Evolutionary conservation across 2,113 vertebrate species (phyloP).

Genomic region (Oncorhynchus kisutch): DNA sequence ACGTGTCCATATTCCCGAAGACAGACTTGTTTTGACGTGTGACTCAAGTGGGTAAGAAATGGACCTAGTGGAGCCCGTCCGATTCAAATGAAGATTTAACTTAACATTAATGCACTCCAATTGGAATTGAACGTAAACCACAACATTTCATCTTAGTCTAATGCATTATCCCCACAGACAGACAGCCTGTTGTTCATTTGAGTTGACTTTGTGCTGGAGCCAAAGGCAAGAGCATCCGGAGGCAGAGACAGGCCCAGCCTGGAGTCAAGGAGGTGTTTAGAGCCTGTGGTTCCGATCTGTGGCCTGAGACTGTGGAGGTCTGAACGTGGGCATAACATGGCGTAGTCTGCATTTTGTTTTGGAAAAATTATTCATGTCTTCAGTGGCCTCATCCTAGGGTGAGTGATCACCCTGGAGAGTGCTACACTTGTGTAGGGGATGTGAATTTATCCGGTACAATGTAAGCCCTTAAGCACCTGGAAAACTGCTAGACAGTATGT

Average conservation of each 20-base stretch:
- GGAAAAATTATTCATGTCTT: background rate
- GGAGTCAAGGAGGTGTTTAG: constrained; percentile 16
- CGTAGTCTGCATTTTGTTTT: constrained; percentile 3
- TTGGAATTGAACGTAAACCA: constrained; percentile 18
- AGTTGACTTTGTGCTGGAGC: constrained; percentile 10
- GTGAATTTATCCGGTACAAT: background rate
- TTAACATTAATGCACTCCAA: constrained; percentile 16
- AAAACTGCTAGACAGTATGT: no score
- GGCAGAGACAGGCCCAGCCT: background rate
- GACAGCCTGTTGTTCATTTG: background rate
- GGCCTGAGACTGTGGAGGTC: constrained; percentile 17
- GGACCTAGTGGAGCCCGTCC: background rate
- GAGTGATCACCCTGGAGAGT: background rate
- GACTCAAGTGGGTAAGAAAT: constrained; percentile 30
- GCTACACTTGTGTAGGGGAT: background rate
- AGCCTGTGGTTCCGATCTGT: constrained; percentile 29
- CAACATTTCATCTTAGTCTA: constrained; percentile 7
- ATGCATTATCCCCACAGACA: constrained; percentile 24
- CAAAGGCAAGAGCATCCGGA: background rate
- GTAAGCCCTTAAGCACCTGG: no score
- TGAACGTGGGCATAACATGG: background rate
- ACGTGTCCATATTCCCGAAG: background rate
- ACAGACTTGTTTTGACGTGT: constrained; percentile 37
- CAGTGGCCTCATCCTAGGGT: background rate
- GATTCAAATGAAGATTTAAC: constrained; percentile 19